Percentiles rank a stretch among this genome's conserved stretches.
phyloP scores from a whole-genome alignment of 1,140 invertebrate genomes.

The Lepidotrigona ventralis region DNA sequence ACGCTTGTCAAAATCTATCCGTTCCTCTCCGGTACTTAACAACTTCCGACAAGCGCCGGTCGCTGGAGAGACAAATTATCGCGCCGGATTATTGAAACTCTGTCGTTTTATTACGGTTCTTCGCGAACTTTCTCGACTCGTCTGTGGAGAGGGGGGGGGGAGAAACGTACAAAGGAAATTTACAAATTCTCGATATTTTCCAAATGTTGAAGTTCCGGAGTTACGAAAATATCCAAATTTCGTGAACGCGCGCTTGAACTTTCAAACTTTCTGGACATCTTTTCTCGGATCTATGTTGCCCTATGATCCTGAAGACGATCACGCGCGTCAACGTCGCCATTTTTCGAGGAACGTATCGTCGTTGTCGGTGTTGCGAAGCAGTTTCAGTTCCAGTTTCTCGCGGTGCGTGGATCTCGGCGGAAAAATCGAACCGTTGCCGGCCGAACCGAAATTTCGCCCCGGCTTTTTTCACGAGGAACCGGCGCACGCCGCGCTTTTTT shows the following conservation, averaged over 20 bases:
- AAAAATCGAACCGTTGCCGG: constrained; percentile 16
- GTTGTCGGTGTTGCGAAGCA: not conserved
- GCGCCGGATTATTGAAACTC: not conserved
- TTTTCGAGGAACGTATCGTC: not conserved
- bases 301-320: not conserved
- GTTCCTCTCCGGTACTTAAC: constrained; percentile 1
- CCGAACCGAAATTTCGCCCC: constrained; percentile 28
- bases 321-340: not conserved
- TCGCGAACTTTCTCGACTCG: not conserved
- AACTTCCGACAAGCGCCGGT: not conserved
- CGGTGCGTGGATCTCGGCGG: constrained; percentile 10
- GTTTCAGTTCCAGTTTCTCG: constrained; percentile 15
- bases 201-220: not conserved
- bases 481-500: not conserved
- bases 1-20: constrained; percentile 23
- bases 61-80: not conserved
- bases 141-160: too few relatives aligned
- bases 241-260: not conserved
- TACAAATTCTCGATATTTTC: not conserved
- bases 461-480: not conserved
- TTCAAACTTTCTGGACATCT: not conserved
- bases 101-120: not conserved
- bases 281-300: not conserved
- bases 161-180: not conserved
- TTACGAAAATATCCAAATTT: not conserved